phyloP scores from a whole-genome alignment of 2,797 vertebrate genomes.

The Alcedo atthis region DNA sequence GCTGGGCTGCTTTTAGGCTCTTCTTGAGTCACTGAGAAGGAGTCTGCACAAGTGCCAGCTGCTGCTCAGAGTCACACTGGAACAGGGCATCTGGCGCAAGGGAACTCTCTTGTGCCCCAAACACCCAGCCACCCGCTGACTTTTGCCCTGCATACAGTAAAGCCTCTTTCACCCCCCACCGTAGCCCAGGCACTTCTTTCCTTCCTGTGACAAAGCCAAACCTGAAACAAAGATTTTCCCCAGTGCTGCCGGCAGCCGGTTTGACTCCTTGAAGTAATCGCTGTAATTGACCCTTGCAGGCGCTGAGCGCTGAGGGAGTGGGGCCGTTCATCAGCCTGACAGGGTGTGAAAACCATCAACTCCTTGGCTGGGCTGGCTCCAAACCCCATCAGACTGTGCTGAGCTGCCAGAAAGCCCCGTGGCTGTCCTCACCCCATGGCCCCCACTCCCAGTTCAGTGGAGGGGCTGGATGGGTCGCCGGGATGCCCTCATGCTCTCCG shows the following conservation, averaged over 20 bases:
- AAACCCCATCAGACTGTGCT: not conserved
- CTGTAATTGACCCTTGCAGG: slow-evolving; percentile 68
- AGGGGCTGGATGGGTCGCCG: not conserved
- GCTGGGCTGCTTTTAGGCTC: not conserved
- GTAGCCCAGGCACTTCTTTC: not conserved
- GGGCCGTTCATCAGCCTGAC: slow-evolving; percentile 18
- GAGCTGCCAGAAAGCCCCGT: not conserved
- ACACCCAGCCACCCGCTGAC: not conserved
- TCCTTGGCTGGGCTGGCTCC: not conserved
- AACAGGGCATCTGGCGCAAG: not conserved
- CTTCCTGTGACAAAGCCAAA: slow-evolving; percentile 27
- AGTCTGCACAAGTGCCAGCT: not conserved
- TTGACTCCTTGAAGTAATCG: slow-evolving; percentile 66
- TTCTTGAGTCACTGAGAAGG: not conserved
- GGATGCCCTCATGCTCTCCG: not conserved
- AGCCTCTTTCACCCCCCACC: not conserved
- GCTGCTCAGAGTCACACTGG: not conserved
- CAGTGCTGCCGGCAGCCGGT: slow-evolving; percentile 30
- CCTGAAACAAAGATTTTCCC: slow-evolving; percentile 41
- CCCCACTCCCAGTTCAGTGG: fast-evolving
- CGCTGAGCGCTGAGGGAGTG: not conserved
- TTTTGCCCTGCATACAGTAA: not conserved
- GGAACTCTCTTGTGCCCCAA: not conserved
- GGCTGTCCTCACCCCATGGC: fast-evolving
- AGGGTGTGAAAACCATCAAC: slow-evolving; percentile 50